Evolutionary conservation across 2,888 invertebrate species (phyloP).

Genomic region (Leucoma salicis): DNA sequence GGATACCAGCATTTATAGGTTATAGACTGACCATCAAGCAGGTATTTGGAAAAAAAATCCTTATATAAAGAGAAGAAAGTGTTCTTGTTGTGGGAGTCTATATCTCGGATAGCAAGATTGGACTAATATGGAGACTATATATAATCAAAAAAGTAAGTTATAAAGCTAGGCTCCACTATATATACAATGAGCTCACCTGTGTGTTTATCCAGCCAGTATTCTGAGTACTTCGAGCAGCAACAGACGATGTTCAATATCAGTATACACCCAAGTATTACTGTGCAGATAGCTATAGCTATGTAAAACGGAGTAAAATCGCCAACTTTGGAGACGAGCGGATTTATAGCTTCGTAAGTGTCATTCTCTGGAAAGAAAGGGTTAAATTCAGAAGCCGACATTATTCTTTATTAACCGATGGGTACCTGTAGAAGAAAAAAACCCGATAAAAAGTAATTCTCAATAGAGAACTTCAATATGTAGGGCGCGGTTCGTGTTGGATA

Average conservation of each 20-base stretch:
- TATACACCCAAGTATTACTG: conserved; percentile 86
- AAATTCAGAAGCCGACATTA: conserved; percentile 70
- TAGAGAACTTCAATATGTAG: background rate
- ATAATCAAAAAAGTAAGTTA: too few relatives aligned
- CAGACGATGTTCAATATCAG: conserved; percentile 89
- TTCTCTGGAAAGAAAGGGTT: conserved; percentile 71
- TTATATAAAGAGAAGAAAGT: too few relatives aligned
- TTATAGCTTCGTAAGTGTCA: conserved; percentile 62
- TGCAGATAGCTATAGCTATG: conserved; percentile 89
- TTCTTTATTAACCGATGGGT: conserved; percentile 40
- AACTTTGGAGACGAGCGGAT: conserved; percentile 55
- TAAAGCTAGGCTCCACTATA: too few relatives aligned
- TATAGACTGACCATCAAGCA: too few relatives aligned
- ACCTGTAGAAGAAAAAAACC: conserved; percentile 68
- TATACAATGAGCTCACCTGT: too few relatives aligned
- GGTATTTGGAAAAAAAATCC: too few relatives aligned
- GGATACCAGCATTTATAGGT: too few relatives aligned
- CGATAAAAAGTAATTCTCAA: conserved; percentile 24
- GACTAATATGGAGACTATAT: too few relatives aligned
- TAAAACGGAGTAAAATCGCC: conserved; percentile 94
- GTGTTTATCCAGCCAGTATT: conserved; percentile 92
- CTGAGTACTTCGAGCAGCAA: conserved; percentile 90
- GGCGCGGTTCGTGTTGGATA: background rate
- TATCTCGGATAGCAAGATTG: too few relatives aligned
- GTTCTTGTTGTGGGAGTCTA: too few relatives aligned